phyloP scores from a whole-genome alignment of 2,888 invertebrate genomes.

The Thereva unica region DNA sequence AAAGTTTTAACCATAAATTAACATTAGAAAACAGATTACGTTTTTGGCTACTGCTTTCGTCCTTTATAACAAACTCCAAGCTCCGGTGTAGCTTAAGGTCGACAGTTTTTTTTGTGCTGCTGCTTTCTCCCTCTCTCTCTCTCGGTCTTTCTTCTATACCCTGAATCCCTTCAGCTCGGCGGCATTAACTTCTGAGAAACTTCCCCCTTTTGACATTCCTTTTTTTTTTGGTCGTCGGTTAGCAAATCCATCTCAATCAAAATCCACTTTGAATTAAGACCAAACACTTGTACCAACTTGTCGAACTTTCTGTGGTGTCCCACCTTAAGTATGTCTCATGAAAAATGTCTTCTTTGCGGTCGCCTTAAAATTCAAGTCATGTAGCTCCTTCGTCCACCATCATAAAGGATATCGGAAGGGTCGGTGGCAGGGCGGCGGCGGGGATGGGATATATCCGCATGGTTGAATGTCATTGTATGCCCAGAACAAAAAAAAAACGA shows the following conservation, averaged over 20 bases:
- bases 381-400: constrained; percentile 29
- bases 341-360: constrained; percentile 39
- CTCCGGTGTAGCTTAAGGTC: too few relatives aligned
- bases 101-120: too few relatives aligned
- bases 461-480: constrained; percentile 27
- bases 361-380: constrained; percentile 41
- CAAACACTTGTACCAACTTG: constrained; percentile 41
- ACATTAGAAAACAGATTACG: too few relatives aligned
- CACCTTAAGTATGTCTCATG: constrained; percentile 38
- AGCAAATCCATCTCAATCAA: constrained; percentile 40
- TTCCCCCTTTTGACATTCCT: neutral
- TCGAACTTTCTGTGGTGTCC: constrained; percentile 31
- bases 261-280: constrained; percentile 43
- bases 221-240: neutral
- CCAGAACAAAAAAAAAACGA: constrained; percentile 14
- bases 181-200: neutral
- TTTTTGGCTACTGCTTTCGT: too few relatives aligned
- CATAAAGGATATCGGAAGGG: constrained; percentile 23
- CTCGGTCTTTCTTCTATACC: too few relatives aligned
- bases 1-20: too few relatives aligned
- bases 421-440: constrained; percentile 24
- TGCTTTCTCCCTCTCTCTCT: too few relatives aligned
- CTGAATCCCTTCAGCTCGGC: too few relatives aligned
- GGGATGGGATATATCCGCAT: constrained; percentile 22
- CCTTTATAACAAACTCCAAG: too few relatives aligned